phyloP scores from a whole-genome alignment of 2,797 vertebrate species.

The Limnodromus scolopaceus region DNA sequence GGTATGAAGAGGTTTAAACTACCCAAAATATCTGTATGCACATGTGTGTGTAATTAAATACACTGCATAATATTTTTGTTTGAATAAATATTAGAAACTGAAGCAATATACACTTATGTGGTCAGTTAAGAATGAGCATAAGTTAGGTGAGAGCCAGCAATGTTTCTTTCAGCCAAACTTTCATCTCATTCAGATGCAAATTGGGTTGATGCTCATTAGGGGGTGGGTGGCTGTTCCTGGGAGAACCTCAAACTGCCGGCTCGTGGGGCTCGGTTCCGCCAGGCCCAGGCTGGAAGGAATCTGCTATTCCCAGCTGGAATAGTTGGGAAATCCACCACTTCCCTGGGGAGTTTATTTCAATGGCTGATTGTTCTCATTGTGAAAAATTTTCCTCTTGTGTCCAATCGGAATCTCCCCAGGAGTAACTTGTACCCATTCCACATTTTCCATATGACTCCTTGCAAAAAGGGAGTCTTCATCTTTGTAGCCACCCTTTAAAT shows the following conservation, averaged over 20 bases:
- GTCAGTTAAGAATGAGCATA: neutral
- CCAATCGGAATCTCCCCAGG: no score
- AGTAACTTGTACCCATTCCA: no score
- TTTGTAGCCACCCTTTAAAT: no score
- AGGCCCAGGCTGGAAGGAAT: neutral
- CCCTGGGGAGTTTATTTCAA: neutral
- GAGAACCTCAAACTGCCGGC: fast-evolving
- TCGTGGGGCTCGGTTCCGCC: fast-evolving
- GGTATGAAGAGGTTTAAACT: slow-evolving; percentile 72
- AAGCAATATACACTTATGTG: neutral
- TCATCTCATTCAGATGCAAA: neutral
- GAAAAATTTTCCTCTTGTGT: no score
- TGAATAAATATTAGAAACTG: neutral
- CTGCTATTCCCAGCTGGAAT: no score
- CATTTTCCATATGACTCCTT: no score
- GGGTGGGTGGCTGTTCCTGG: neutral
- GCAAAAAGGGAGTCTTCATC: no score
- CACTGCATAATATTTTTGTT: neutral
- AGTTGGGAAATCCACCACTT: neutral
- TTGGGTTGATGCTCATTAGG: no score
- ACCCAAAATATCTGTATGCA: neutral
- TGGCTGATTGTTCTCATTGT: neutral
- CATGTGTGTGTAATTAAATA: neutral
- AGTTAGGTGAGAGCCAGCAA: neutral
- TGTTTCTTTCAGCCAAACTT: neutral